These are phyloP conservation scores for Drosophila parabipectinata DNA, from an alignment of 1,140 invertebrate species.

Conservation along the genomic window DNA sequence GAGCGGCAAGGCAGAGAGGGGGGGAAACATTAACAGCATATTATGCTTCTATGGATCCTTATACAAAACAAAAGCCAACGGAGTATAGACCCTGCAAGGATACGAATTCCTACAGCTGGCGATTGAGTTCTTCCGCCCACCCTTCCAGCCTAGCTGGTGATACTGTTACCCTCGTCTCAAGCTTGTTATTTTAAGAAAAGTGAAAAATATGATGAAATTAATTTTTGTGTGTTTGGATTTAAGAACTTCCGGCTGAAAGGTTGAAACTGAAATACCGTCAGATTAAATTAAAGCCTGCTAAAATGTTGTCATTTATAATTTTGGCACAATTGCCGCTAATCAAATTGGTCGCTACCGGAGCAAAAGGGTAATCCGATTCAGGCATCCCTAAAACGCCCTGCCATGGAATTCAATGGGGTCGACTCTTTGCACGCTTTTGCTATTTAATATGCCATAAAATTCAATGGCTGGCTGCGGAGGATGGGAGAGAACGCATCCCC, in stretches of 20 bases:
- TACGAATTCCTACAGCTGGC: constrained; percentile 28
- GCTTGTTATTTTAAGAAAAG: constrained; percentile 54
- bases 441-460: constrained; percentile 76
- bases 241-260: constrained; percentile 55
- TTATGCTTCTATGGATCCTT: constrained; percentile 60
- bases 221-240: constrained; percentile 77
- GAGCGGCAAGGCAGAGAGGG: constrained; percentile 1
- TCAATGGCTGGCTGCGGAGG: constrained; percentile 32
- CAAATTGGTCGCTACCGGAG: constrained; percentile 57
- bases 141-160: background rate
- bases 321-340: constrained; percentile 78
- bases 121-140: constrained; percentile 48
- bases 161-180: background rate
- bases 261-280: constrained; percentile 64
- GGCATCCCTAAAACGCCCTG: background rate
- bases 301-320: constrained; percentile 81
- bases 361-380: constrained; percentile 37
- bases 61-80: constrained; percentile 75
- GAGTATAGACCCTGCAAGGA: constrained; percentile 58
- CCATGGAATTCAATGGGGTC: constrained; percentile 1
- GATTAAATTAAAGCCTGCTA: constrained; percentile 79
- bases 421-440: constrained; percentile 45
- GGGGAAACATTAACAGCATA: constrained; percentile 74
- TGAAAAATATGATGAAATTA: constrained; percentile 82
- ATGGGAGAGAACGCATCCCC: constrained; percentile 2